These are phyloP conservation scores for Drosophila seclusa DNA, from an alignment of 2,888 invertebrate species.

Conservation along the genomic window DNA sequence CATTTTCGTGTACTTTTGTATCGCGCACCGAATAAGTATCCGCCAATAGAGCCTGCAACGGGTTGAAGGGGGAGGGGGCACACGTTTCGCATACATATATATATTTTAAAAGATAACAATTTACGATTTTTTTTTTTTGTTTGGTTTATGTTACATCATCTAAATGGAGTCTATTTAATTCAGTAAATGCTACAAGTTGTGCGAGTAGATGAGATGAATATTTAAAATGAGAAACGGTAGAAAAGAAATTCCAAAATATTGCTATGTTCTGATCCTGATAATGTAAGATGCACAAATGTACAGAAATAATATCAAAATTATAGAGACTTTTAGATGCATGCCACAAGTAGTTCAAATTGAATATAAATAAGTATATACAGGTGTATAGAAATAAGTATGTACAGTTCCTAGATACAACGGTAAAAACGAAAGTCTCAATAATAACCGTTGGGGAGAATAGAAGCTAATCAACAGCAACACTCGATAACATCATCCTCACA, in stretches of 20 bases:
- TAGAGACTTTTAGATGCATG: constrained; percentile 30
- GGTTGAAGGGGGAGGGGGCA: constrained; percentile 58
- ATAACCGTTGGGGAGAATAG: not conserved
- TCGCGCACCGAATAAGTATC: constrained; percentile 87
- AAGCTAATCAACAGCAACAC: constrained; percentile 28
- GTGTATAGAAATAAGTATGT: constrained; percentile 2
- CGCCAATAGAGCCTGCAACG: constrained; percentile 87
- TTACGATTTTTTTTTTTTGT: constrained; percentile 26
- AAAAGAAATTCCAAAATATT: constrained; percentile 2
- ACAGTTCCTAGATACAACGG: constrained; percentile 6
- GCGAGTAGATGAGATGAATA: constrained; percentile 14
- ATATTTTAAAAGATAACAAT: constrained; percentile 47
- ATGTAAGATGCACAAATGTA: constrained; percentile 5
- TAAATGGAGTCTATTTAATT: constrained; percentile 33
- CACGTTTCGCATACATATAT: constrained; percentile 69
- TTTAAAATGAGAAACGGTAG: constrained; percentile 6
- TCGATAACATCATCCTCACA: constrained; percentile 18
- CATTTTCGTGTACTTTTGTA: constrained; percentile 93
- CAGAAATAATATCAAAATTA: constrained; percentile 11
- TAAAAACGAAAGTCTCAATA: constrained; percentile 14
- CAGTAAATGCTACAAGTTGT: constrained; percentile 23
- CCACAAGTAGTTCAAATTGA: constrained; percentile 22
- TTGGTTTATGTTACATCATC: constrained; percentile 22
- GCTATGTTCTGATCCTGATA: not conserved
- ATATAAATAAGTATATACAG: constrained; percentile 9